Conservation (phyloP, 1,140 invertebrate genomes). For the Physella acuta region DNA sequence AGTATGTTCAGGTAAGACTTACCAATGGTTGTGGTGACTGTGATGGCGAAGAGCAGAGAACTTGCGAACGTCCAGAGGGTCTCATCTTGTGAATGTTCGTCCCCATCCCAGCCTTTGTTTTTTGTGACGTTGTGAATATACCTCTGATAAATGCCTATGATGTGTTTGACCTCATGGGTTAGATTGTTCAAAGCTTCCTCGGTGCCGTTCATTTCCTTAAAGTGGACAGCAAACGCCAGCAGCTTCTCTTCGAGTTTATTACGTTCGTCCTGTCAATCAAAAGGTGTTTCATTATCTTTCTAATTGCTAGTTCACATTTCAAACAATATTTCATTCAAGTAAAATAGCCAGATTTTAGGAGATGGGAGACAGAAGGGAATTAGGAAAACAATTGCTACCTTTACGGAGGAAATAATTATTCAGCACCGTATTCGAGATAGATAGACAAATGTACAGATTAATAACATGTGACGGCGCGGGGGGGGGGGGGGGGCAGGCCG, state of each 20-base stretch:
- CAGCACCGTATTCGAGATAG: too few species aligned
- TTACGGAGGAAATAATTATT: too few species aligned
- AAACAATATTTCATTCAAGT: too few species aligned
- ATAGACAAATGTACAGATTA: too few species aligned
- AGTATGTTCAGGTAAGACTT: conserved; percentile 63
- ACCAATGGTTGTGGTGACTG: conserved; percentile 95
- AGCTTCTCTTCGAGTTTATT: conserved; percentile 19
- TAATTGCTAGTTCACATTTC: too few species aligned
- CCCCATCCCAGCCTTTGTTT: conserved; percentile 42
- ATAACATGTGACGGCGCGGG: too few species aligned
- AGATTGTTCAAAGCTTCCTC: conserved; percentile 29
- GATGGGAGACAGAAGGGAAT: too few species aligned
- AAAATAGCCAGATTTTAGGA: too few species aligned
- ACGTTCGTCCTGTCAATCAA: conserved; percentile 3
- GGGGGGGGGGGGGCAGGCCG: too few species aligned
- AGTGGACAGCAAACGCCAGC: conserved; percentile 24
- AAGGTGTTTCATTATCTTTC: too few species aligned
- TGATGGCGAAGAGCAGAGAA: conserved; percentile 87
- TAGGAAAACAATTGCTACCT: too few species aligned
- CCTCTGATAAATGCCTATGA: conserved; percentile 38
- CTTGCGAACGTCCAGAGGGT: conserved; percentile 76
- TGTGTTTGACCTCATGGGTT: conserved; percentile 30
- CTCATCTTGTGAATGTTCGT: conserved; percentile 29
- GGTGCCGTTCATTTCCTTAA: conserved; percentile 22
- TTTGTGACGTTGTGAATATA: conserved; percentile 40